A percentile compares a stretch with the other conserved stretches of the same genome.
phyloP scores from a whole-genome alignment of 2,113 vertebrate genomes.

The Eretmochelys imbricata region DNA sequence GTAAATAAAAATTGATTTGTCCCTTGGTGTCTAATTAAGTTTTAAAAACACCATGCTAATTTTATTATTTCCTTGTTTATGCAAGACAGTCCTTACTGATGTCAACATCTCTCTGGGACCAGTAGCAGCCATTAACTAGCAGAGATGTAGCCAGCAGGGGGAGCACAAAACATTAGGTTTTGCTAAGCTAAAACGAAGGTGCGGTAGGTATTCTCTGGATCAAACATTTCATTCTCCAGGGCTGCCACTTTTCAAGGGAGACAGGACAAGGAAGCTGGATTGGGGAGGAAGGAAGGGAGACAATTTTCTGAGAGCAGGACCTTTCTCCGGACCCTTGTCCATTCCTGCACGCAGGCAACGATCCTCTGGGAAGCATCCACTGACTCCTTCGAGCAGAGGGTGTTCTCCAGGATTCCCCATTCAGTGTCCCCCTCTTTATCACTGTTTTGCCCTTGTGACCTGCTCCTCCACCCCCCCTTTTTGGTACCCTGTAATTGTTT shows the following conservation, averaged over 20 bases:
- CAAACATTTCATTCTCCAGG: neutral
- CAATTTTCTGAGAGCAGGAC: rapidly evolving
- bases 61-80: slow-evolving; percentile 47
- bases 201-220: neutral
- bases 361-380: neutral
- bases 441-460: neutral
- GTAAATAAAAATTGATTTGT: neutral
- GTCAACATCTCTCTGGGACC: slow-evolving; percentile 6
- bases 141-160: slow-evolving; percentile 55
- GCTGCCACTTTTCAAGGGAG: neutral
- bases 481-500: too few species aligned
- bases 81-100: neutral
- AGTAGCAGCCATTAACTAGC: neutral
- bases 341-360: rapidly evolving
- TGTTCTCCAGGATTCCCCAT: neutral
- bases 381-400: neutral
- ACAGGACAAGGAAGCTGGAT: neutral
- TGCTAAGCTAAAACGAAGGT: neutral
- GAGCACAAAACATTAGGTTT: slow-evolving; percentile 49
- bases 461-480: rapidly evolving
- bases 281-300: neutral
- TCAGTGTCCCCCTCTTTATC: neutral
- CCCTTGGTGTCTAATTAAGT: neutral
- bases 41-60: neutral
- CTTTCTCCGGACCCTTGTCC: neutral